Base-by-base conservation (phyloP, 2,113 vertebrate genomes). In the Prolemur simus region DNA sequence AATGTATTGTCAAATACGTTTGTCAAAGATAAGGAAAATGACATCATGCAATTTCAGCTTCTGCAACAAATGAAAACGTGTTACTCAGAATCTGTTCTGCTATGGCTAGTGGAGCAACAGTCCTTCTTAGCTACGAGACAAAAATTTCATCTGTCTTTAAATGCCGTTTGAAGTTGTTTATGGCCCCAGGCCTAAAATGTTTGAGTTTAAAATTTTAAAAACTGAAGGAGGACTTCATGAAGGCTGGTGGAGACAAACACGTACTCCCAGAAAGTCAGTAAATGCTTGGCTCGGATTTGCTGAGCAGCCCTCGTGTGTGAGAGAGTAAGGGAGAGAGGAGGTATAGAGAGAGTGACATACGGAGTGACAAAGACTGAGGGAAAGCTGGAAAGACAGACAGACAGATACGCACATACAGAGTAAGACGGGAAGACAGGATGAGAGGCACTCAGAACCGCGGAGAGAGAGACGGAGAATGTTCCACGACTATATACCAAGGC, bases 11-110 rank as follows among this genome's bases (percentile, higher is more conserved):
- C 52, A 54, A 18, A 54, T 54, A 54, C 11, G 15, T 77, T 69
- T 85, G 76, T 81, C 20, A 3, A 91, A 87, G 56, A 68, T 47
- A 81, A 92, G 73, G 66, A 78, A 92, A 77, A 74, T 32, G 66
- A 45, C 52, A 63, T 18, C 1, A 0, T 21, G 21, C 27, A 14
- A 54, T 69, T 93, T 66, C 64, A 76, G 29, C 83, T 86, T 66
- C 92, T 76, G 32, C 52, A 45, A 25, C 47, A 49, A 58, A 68
- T 68, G 37, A 49, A 78, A 73, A 96, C 10, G 10, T 6, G 5
- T 49, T 37, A 15, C 47, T 88, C 27, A 2, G 47, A 34, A 34
- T 12, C 84, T 73, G 58, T 74, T 85, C 68, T 63, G 58, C 74
- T 27, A 15, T 0, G 6, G 27, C 81, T 69, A 32, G 37, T 13